These are phyloP conservation scores for Echinarachnius parma DNA, from an alignment of 53 echinoderm and acorn worm genomes.

Conservation along the genomic window DNA sequence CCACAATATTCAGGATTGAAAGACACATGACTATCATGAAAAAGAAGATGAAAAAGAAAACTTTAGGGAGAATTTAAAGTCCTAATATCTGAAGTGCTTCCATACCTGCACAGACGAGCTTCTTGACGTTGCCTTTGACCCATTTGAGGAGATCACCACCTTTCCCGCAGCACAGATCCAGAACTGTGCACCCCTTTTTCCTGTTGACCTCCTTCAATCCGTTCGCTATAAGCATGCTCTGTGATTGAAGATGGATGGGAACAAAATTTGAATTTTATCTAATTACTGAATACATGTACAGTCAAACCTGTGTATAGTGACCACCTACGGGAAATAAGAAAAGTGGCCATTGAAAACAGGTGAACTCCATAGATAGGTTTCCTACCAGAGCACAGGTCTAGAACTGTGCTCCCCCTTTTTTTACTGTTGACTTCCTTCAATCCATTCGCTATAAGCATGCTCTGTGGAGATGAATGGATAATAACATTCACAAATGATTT, in stretches of 20 bases:
- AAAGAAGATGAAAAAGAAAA: too few relatives aligned
- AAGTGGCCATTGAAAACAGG: too few relatives aligned
- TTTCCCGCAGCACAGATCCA: slow-evolving; percentile 93
- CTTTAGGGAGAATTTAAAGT: too few relatives aligned
- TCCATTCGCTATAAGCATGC: slow-evolving; percentile 76
- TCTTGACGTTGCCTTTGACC: slow-evolving; percentile 82
- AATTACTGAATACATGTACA: neutral
- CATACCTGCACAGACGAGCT: slow-evolving; percentile 94
- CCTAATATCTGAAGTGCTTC: too few relatives aligned
- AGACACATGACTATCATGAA: too few relatives aligned
- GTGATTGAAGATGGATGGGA: neutral
- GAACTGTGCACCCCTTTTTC: slow-evolving; percentile 54
- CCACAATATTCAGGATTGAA: too few relatives aligned
- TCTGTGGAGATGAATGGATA: slow-evolving; percentile 14
- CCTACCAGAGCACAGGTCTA: slow-evolving; percentile 94
- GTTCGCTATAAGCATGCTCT: slow-evolving; percentile 81
- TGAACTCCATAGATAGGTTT: too few relatives aligned
- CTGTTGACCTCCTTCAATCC: slow-evolving; percentile 42
- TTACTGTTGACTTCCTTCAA: slow-evolving; percentile 44
- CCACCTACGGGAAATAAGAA: too few relatives aligned
- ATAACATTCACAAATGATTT: too few relatives aligned
- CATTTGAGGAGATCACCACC: slow-evolving; percentile 97
- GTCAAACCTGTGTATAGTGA: neutral
- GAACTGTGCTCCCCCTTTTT: slow-evolving; percentile 54
- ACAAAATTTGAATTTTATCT: neutral